phyloP scores from a whole-genome alignment of 2,888 invertebrate genomes.

The Tricholauxania praeusta region DNA sequence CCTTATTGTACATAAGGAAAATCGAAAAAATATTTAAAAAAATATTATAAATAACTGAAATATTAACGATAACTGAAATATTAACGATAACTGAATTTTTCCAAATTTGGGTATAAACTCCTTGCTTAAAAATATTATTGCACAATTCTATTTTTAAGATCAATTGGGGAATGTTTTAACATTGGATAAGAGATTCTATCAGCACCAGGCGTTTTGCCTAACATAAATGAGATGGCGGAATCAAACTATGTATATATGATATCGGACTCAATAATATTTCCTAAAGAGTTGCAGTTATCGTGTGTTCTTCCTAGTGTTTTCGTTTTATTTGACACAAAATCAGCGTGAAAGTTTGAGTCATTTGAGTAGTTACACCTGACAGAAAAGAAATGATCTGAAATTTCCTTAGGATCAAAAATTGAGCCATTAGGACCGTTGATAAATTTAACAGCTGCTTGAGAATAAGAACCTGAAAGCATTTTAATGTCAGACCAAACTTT shows the following conservation, averaged over 20 bases:
- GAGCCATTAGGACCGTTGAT: background rate
- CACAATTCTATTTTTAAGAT: background rate
- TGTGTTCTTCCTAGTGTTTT: background rate
- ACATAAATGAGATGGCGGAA: background rate
- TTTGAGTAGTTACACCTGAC: background rate
- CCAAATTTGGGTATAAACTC: background rate
- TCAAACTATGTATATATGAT: background rate
- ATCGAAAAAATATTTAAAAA: too few relatives aligned
- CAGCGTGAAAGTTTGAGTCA: background rate
- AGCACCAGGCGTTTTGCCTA: background rate
- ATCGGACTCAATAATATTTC: background rate
- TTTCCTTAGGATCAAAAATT: background rate
- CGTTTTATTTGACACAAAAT: background rate
- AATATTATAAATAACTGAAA: too few relatives aligned
- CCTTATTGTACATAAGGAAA: too few relatives aligned
- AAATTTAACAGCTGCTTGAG: background rate
- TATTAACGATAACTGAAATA: too few relatives aligned
- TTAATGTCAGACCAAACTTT: background rate
- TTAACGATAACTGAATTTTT: constrained; percentile 5
- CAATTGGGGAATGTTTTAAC: background rate
- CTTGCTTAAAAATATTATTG: constrained; percentile 21
- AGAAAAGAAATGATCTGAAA: background rate
- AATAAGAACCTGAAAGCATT: background rate
- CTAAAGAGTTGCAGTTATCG: background rate
- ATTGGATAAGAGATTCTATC: constrained; percentile 15